A percentile compares a stretch with the other conserved stretches of the same genome.
phyloP scores from a whole-genome alignment of 2,797 vertebrate genomes.

The Acanthopagrus latus region DNA sequence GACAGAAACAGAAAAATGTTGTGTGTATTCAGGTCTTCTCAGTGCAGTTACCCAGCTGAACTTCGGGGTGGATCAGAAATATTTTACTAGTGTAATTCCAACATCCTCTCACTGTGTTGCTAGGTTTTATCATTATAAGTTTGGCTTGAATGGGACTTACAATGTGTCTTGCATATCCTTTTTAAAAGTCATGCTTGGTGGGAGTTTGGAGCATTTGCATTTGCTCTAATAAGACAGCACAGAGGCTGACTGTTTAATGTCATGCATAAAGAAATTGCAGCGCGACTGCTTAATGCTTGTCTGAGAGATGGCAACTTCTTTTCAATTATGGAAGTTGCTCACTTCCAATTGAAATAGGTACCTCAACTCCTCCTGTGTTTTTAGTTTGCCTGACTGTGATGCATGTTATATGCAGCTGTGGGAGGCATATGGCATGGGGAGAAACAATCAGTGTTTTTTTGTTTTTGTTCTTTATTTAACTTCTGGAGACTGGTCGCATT shows the following conservation, averaged over 20 bases:
- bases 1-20: constrained; percentile 41
- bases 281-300: neutral
- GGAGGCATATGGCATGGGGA: neutral
- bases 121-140: constrained; percentile 61
- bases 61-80: constrained; percentile 45
- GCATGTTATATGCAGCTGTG: constrained; percentile 20
- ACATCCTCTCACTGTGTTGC: constrained; percentile 29
- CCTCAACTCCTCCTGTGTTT: constrained; percentile 16
- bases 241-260: constrained; percentile 29
- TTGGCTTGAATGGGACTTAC: constrained; percentile 47
- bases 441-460: constrained; percentile 27
- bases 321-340: constrained; percentile 12
- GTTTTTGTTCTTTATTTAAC: constrained; percentile 3
- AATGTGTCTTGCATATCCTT: constrained; percentile 40
- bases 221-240: constrained; percentile 51
- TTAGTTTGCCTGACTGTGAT: constrained; percentile 3
- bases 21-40: constrained; percentile 46
- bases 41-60: constrained; percentile 31
- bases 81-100: constrained; percentile 39
- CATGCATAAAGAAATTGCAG: constrained; percentile 16
- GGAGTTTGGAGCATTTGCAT: constrained; percentile 54
- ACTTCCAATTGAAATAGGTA: constrained; percentile 32
- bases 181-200: constrained; percentile 61
- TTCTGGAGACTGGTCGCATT: constrained; percentile 1
- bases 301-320: constrained; percentile 19